These are phyloP conservation scores for Tympanuchus pallidicinctus DNA, from an alignment of 2,113 vertebrate genomes.

Conservation along the genomic window DNA sequence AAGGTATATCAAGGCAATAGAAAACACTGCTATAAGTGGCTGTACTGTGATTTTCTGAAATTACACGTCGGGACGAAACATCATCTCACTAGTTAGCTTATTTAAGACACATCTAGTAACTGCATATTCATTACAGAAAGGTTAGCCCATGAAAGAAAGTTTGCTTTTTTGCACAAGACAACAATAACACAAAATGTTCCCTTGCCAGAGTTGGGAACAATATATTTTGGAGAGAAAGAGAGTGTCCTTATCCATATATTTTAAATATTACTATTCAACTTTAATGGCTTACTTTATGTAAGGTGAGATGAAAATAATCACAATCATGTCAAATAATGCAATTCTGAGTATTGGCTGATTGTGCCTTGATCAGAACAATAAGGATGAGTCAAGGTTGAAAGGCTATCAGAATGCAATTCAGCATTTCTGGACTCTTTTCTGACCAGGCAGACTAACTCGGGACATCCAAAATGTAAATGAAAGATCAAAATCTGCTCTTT, in stretches of 20 bases:
- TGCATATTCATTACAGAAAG: conserved; percentile 46
- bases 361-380: background rate
- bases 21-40: conserved; percentile 63
- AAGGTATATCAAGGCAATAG: conserved; percentile 64
- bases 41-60: conserved; percentile 44
- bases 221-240: background rate
- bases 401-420: conserved; percentile 19
- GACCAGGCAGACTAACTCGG: conserved; percentile 56
- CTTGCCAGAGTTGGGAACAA: conserved; percentile 11
- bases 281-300: background rate
- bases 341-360: background rate
- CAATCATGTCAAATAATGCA: background rate
- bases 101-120: conserved; percentile 13
- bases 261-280: background rate
- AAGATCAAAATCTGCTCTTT: conserved; percentile 65
- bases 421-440: conserved; percentile 18
- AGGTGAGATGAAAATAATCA: background rate
- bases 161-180: background rate
- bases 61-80: conserved; percentile 16
- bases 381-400: background rate
- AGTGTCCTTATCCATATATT: background rate
- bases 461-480: conserved; percentile 54
- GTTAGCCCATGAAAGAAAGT: conserved; percentile 1
- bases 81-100: conserved; percentile 54
- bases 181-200: background rate